Evolutionary conservation across 2,113 vertebrate genomes (phyloP).

Genomic region (Hucho hucho): DNA sequence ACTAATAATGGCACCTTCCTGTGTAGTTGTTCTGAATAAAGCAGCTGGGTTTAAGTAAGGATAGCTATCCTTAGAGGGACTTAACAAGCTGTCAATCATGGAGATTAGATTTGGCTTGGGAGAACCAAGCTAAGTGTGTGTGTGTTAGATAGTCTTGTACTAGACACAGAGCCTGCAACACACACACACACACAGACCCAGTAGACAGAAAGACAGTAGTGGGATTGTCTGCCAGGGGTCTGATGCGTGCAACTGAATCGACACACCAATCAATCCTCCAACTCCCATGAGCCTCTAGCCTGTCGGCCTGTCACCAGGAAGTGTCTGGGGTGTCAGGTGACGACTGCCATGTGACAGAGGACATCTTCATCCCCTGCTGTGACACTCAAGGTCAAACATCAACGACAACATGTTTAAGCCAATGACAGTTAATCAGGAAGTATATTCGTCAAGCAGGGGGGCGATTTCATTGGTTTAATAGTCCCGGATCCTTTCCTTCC

Average conservation of each 20-base stretch:
- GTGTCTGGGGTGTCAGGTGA: constrained; percentile 27
- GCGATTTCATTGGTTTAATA: no score
- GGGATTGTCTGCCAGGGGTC: constrained; percentile 17
- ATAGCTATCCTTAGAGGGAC: no score
- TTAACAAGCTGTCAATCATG: no score
- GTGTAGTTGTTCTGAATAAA: no score
- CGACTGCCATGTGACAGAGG: constrained; percentile 25
- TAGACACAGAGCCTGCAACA: neutral
- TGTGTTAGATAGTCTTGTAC: no score
- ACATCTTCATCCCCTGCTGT: constrained; percentile 41
- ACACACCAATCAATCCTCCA: constrained; percentile 56
- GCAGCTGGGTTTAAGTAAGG: no score
- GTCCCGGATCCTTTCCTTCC: no score
- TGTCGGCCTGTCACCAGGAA: constrained; percentile 57
- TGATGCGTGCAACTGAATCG: constrained; percentile 26
- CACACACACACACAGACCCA: neutral
- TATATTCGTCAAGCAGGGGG: constrained; percentile 30
- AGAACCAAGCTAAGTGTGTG: no score
- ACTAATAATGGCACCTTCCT: no score
- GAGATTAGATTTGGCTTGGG: no score
- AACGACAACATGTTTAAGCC: constrained; percentile 23
- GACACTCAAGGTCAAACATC: constrained; percentile 56
- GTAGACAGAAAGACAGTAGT: constrained; percentile 3
- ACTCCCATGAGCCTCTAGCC: constrained; percentile 49
- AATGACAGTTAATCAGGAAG: constrained; percentile 48